Conservation (phyloP, 2,797 vertebrate species). For the Moxostoma hubbsi region DNA sequence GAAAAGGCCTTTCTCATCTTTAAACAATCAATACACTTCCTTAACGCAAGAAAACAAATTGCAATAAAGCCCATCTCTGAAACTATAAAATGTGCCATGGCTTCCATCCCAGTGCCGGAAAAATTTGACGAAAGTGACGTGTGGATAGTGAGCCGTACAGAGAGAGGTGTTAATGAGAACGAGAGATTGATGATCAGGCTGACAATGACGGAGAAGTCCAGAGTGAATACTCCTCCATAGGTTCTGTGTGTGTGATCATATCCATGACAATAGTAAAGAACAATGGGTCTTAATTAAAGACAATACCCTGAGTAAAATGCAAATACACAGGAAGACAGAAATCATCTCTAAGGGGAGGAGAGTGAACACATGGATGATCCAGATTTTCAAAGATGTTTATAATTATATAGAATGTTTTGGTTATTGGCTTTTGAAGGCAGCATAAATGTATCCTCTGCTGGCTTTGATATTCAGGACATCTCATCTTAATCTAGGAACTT, state of each 20-base stretch:
- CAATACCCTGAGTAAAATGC: not conserved
- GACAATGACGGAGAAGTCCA: not conserved
- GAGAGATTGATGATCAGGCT: slow-evolving; percentile 11
- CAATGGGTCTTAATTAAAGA: not conserved
- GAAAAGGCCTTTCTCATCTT: not conserved
- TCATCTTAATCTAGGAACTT: too few species aligned
- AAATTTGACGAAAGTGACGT: not conserved
- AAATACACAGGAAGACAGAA: not conserved
- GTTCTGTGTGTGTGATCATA: not conserved
- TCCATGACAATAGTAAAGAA: not conserved
- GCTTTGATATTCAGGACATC: too few species aligned
- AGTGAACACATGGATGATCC: not conserved
- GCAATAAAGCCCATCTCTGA: not conserved
- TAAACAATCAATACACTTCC: slow-evolving; percentile 2
- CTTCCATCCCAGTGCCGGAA: not conserved
- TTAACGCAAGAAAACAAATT: not conserved
- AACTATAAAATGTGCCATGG: not conserved
- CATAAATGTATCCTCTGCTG: too few species aligned
- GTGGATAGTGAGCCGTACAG: not conserved
- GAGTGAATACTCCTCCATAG: slow-evolving; percentile 7
- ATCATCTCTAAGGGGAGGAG: not conserved
- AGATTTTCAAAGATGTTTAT: too few species aligned
- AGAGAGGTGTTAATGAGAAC: slow-evolving; percentile 21
- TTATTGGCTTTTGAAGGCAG: too few species aligned
- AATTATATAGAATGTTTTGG: too few species aligned